Percentiles rank a stretch among this genome's conserved stretches.
These are phyloP conservation scores for Allygus modestus DNA, from an alignment of 2,888 invertebrate genomes.

Conservation along the genomic window DNA sequence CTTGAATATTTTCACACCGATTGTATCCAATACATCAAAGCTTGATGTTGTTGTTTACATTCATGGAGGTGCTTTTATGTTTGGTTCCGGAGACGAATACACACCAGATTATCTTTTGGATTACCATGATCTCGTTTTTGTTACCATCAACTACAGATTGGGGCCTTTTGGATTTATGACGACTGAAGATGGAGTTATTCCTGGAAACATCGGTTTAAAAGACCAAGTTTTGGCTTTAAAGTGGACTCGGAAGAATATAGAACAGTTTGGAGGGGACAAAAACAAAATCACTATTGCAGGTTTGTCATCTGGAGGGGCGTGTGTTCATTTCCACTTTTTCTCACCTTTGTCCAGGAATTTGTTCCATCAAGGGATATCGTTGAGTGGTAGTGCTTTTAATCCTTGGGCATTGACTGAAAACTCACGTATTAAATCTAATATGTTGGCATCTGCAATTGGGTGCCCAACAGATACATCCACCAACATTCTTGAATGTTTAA, in stretches of 20 bases:
- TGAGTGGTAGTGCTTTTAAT: constrained; percentile 84
- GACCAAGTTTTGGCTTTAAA: constrained; percentile 69
- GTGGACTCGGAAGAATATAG: constrained; percentile 71
- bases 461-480: constrained; percentile 78
- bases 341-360: constrained; percentile 72
- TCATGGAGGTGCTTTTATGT: constrained; percentile 79
- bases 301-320: constrained; percentile 73
- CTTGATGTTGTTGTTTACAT: constrained; percentile 75
- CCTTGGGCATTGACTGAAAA: constrained; percentile 80
- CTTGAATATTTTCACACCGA: constrained; percentile 46
- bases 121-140: constrained; percentile 74
- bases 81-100: constrained; percentile 78
- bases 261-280: constrained; percentile 72
- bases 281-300: constrained; percentile 72
- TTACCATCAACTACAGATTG: constrained; percentile 74
- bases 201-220: constrained; percentile 73
- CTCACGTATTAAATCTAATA: constrained; percentile 79
- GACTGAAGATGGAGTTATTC: constrained; percentile 71
- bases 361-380: constrained; percentile 81
- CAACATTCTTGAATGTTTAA: constrained; percentile 82
- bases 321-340: constrained; percentile 72
- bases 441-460: constrained; percentile 81
- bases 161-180: constrained; percentile 75
- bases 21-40: constrained; percentile 4
- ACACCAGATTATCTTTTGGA: constrained; percentile 81